Base-by-base conservation (phyloP, 1,140 invertebrate genomes). In the Heliconius hermathena region DNA sequence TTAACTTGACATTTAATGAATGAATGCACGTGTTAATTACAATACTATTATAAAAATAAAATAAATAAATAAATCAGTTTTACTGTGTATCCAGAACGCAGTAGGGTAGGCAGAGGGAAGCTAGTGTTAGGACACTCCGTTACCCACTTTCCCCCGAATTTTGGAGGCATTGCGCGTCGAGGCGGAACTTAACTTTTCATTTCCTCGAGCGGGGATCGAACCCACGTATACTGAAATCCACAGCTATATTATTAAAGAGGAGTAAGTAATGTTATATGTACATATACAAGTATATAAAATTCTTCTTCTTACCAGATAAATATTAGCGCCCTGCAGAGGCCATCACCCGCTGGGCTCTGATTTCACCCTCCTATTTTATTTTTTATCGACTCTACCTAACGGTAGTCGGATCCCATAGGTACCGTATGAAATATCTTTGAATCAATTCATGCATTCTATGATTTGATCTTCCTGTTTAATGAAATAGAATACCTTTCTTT, bases 381-480 rank as follows among this genome's bases (percentile, higher is more conserved):
- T 89, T 92, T 91, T 91, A 87, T 82, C 76, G 79, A 33, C 78
- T 79, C 87, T 81, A 89, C 86, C 90, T 93, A 93, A 93, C 91
- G 90, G 91, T 89, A 90, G 81, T 77, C 46, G 79, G 29, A 79
- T 78, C 85, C 82, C 83, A 77, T 84, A 81, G 83, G 81, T 85
- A 87, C 87, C 86, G 87, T 88, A 85, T 81, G 81, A 83, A 79
- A 80, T 46, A 76, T 74, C 66, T 76, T 80, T 73, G 60, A 83
- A 84, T 71, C 73, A 29, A 74, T 74, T 74, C 70, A 75, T 75
- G 57, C 71, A 71, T 81, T 49, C 73, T 71, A 78, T 82, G 49
- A 81, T 77, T 78, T 52, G 36, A 74, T 70, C 74, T 73, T 52
- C 83, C 83, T 84, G 81, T 75, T 73, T 26, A 13, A 29, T 26